phyloP scores from a whole-genome alignment of 2,888 invertebrate genomes.

The Scaptomyza parva region DNA sequence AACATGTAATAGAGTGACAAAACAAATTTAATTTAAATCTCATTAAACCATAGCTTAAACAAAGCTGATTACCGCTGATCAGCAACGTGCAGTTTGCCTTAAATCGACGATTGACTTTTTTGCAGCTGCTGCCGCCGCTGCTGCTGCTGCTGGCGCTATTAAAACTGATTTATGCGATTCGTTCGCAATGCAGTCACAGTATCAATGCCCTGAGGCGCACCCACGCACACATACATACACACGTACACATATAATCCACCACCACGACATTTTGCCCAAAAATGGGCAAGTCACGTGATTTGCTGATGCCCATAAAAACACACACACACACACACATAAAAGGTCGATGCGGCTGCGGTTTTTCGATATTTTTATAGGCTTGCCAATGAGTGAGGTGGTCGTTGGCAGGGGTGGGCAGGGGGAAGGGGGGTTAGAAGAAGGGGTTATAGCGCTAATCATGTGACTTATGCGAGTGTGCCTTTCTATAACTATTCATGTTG shows the following conservation, averaged over 20 bases:
- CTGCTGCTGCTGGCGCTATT: conserved; percentile 74
- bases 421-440: conserved; percentile 14
- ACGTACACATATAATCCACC: neutral
- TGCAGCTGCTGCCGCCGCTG: conserved; percentile 32
- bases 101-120: conserved; percentile 55
- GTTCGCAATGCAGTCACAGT: conserved; percentile 29
- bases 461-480: conserved; percentile 38
- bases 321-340: conserved; percentile 55
- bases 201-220: conserved; percentile 56
- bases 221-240: conserved; percentile 50
- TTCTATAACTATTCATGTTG: conserved; percentile 42
- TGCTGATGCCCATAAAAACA: conserved; percentile 51
- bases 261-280: conserved; percentile 46
- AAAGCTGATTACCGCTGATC: conserved; percentile 16
- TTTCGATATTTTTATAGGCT: conserved; percentile 24
- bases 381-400: neutral
- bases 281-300: conserved; percentile 76
- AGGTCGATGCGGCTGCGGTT: conserved; percentile 60
- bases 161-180: conserved; percentile 70
- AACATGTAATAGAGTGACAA: conserved; percentile 39
- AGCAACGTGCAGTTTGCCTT: conserved; percentile 46
- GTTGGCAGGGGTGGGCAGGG: too few species aligned
- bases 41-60: conserved; percentile 59
- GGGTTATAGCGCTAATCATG: conserved; percentile 44
- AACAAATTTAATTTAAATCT: conserved; percentile 68